These are phyloP conservation scores for Probosciger aterrimus DNA, from an alignment of 2,113 vertebrate genomes.

Conservation along the genomic window DNA sequence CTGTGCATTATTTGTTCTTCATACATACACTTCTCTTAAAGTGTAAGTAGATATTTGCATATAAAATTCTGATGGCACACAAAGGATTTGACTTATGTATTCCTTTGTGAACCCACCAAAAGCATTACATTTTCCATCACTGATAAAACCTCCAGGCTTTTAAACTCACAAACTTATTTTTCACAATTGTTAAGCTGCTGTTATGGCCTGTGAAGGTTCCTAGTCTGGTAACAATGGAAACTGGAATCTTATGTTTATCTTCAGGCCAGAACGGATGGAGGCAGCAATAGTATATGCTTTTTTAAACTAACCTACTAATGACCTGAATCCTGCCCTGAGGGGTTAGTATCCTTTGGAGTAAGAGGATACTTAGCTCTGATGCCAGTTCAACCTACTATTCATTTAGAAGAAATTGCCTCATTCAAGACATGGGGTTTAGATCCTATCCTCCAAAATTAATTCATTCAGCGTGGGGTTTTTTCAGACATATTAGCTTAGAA, in stretches of 20 bases:
- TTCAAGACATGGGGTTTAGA: conserved; percentile 19
- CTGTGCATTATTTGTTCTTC: not conserved
- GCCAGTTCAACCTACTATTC: conserved; percentile 37
- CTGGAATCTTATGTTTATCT: conserved; percentile 58
- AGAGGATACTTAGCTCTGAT: conserved; percentile 72
- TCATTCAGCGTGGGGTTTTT: not conserved
- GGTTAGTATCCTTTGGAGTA: conserved; percentile 60
- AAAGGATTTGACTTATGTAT: conserved; percentile 5
- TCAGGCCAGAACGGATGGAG: conserved; percentile 53
- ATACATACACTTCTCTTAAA: not conserved
- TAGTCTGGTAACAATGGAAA: conserved; percentile 40
- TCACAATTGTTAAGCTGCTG: conserved; percentile 55
- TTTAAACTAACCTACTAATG: conserved; percentile 67
- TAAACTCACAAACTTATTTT: conserved; percentile 36
- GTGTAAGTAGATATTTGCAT: conserved; percentile 28
- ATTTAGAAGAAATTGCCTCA: conserved; percentile 61
- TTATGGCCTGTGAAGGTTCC: conserved; percentile 32
- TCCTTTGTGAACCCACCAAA: not conserved
- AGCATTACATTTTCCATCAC: not conserved
- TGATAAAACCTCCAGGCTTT: conserved; percentile 29
- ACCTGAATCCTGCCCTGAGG: conserved; percentile 69
- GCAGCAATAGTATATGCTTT: conserved; percentile 57
- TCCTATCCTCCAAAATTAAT: not conserved
- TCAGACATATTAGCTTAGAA: not conserved
- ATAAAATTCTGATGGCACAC: conserved; percentile 5